These are phyloP conservation scores for Prietella phreatophila DNA, from an alignment of 2,113 vertebrate species.

Conservation along the genomic window DNA sequence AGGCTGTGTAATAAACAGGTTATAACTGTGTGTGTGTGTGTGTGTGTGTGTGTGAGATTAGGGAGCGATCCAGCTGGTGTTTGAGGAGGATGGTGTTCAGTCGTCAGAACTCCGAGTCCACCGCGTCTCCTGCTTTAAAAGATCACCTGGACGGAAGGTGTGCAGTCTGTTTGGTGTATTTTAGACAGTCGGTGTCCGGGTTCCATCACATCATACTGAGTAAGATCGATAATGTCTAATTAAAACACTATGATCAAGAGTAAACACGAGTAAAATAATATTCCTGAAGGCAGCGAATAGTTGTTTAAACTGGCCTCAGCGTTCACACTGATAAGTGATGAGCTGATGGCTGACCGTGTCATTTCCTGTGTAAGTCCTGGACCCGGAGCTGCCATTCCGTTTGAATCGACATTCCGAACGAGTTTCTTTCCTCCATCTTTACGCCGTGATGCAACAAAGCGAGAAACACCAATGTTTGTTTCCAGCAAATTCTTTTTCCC, in stretches of 20 bases:
- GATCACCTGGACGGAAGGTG: conserved; percentile 82
- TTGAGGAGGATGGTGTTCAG: conserved; percentile 78
- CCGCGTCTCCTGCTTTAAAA: conserved; percentile 73
- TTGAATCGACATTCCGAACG: background rate
- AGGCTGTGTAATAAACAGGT: background rate
- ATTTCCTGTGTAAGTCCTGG: background rate
- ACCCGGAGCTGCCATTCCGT: background rate
- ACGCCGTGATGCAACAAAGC: background rate
- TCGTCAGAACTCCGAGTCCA: conserved; percentile 78
- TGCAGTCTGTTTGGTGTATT: conserved; percentile 27
- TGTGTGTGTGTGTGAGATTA: conserved; percentile 54
- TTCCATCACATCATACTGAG: background rate
- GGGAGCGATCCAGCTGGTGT: conserved; percentile 74
- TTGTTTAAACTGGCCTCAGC: background rate
- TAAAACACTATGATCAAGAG: too few relatives aligned
- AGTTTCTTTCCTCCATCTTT: background rate
- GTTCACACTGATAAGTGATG: background rate
- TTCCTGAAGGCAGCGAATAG: too few relatives aligned
- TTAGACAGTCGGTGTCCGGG: background rate
- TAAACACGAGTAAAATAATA: too few relatives aligned
- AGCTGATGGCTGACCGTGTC: background rate
- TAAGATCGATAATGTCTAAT: too few relatives aligned
- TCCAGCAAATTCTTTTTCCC: background rate
- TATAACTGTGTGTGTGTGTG: conserved; percentile 4
- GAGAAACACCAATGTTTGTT: background rate